Evolutionary conservation across 2,888 invertebrate genomes (phyloP), one percentile per base, ranked within the genome.

Genomic region (Clostera curtula): DNA sequence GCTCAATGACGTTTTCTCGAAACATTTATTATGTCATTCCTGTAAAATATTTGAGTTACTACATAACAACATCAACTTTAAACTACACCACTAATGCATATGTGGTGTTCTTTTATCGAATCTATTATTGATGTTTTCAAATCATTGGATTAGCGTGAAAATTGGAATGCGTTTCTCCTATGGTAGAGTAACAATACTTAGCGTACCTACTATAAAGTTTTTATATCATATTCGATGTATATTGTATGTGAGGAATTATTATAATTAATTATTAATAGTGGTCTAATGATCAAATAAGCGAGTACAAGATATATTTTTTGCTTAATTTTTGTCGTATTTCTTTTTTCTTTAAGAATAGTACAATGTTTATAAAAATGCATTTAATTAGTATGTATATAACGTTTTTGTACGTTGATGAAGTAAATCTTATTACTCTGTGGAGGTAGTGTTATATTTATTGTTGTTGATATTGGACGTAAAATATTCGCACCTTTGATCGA

Each of bases 181-280:
- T 30, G 35, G 41, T 43, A 29, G 22, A 20, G 36, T 29, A 29
- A 46, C 45, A 31, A 33, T 36, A 29, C 40, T 48, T 49, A 57
- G 46, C 52, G 40, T 58, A 56, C 47, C n/a, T 54, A 52, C 51
- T 52, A 51, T 53, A 51, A 59, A 58, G 51, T 64, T 68, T 70
- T 73, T 68, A 71, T 74, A 72, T 65, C 62, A 64, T 71, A 72
- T 68, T 73, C 64, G 56, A 63, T 74, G 73, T 75, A 72, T 68
- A 70, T 73, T 72, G 63, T 69, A 72, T 68, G 68, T 72, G 70
- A 56, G 69, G 65, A 59, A 48, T 59, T 69, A 68, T 72, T 73
- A 70, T 64, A 61, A 49, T 59, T 67, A 65, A 68, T 72, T 73
- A 70, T 64, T 61, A 49, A 59, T 67, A 65, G 62, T 66, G 67